These are phyloP conservation scores for Trichechus manatus DNA, from an alignment of 2,113 vertebrate species.

Conservation along the genomic window DNA sequence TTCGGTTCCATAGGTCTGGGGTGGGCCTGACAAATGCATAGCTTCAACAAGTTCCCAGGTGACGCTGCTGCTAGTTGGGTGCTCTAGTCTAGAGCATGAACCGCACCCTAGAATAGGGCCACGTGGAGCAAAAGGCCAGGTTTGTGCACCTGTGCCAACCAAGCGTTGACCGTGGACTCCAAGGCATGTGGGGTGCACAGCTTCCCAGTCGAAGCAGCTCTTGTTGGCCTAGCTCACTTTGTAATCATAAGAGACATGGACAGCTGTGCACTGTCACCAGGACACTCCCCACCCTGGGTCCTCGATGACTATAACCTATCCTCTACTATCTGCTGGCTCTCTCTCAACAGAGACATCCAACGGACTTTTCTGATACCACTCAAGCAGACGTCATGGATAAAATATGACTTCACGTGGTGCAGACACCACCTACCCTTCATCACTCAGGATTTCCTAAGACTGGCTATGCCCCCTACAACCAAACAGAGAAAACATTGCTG, in stretches of 20 bases:
- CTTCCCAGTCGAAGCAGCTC: accelerated
- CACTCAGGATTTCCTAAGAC: neutral
- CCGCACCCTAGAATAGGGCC: neutral
- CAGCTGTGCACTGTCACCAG: accelerated
- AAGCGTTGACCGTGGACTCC: neutral
- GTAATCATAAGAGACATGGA: neutral
- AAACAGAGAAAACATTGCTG: accelerated
- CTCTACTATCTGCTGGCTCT: neutral
- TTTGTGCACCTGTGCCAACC: neutral
- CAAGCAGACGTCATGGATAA: accelerated
- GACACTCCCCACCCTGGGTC: neutral
- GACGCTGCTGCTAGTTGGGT: accelerated
- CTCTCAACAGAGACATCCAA: accelerated
- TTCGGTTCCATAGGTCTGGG: neutral
- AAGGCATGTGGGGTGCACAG: accelerated
- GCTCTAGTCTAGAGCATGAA: neutral
- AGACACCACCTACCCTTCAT: neutral
- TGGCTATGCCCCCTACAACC: neutral
- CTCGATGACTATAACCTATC: accelerated
- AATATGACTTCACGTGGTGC: accelerated
- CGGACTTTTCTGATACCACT: accelerated
- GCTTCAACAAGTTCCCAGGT: neutral
- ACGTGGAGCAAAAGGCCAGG: neutral
- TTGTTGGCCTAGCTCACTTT: neutral
- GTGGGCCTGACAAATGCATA: neutral